phyloP scores from a whole-genome alignment of 2,888 invertebrate species.

The Harmothoe impar region DNA sequence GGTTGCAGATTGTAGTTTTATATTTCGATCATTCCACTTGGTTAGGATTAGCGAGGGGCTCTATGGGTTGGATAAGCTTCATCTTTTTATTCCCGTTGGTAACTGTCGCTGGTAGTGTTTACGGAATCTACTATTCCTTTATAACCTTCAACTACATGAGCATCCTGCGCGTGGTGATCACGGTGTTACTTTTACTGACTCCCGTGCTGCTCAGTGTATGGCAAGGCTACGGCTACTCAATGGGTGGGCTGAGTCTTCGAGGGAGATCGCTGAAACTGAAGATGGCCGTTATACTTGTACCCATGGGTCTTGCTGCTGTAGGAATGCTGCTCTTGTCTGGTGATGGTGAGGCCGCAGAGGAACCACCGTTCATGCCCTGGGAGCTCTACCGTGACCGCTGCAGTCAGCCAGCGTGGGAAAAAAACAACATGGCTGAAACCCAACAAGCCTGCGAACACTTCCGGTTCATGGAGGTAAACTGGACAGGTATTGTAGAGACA shows the following conservation, averaged over 20 bases:
- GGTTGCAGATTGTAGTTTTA: slow-evolving; percentile 59
- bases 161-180: slow-evolving; percentile 58
- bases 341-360: background rate
- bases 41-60: slow-evolving; percentile 63
- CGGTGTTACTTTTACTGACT: slow-evolving; percentile 15
- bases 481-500: slow-evolving; percentile 59
- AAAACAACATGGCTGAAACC: slow-evolving; percentile 55
- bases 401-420: slow-evolving; percentile 42
- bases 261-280: slow-evolving; percentile 54
- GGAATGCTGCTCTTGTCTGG: background rate
- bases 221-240: slow-evolving; percentile 43
- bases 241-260: slow-evolving; percentile 50
- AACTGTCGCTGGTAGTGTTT: slow-evolving; percentile 46
- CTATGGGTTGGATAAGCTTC: slow-evolving; percentile 60
- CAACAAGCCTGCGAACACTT: slow-evolving; percentile 52
- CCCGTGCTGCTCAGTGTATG: slow-evolving; percentile 48
- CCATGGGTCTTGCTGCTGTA: background rate
- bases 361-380: slow-evolving; percentile 20
- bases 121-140: slow-evolving; percentile 50
- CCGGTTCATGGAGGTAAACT: slow-evolving; percentile 60
- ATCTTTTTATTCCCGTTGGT: slow-evolving; percentile 47
- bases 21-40: slow-evolving; percentile 61
- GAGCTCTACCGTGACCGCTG: slow-evolving; percentile 54
- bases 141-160: slow-evolving; percentile 37
- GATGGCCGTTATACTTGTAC: slow-evolving; percentile 23